These are phyloP conservation scores for Spialia ferax DNA, from an alignment of 2,888 invertebrate species.

Conservation along the genomic window DNA sequence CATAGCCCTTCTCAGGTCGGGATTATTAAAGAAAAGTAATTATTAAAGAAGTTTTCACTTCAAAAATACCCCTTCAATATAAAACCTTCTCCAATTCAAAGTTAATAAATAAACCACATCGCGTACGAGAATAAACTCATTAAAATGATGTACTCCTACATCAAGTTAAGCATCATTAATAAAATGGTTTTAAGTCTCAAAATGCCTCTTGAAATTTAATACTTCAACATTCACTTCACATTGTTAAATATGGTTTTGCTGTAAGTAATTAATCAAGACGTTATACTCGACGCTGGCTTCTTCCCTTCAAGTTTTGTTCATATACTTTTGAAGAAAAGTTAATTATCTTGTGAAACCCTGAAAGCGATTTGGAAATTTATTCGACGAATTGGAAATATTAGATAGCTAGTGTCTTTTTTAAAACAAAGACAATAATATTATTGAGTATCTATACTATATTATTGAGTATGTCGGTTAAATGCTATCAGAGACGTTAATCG, in stretches of 20 bases:
- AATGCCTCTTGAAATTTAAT: not conserved
- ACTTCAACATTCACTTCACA: not conserved
- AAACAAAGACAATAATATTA: not conserved
- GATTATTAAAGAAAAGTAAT: too few species aligned
- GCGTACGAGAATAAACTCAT: too few species aligned
- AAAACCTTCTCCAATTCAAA: too few species aligned
- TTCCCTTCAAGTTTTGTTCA: not conserved
- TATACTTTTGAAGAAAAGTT: not conserved
- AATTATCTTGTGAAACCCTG: not conserved
- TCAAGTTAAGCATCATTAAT: not conserved
- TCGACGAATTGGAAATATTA: not conserved
- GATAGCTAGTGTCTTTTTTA: not conserved
- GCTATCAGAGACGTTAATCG: too few species aligned
- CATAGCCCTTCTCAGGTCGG: too few species aligned
- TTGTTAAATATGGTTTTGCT: constrained; percentile 2
- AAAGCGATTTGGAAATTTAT: not conserved
- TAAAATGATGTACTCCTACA: too few species aligned
- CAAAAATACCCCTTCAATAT: too few species aligned
- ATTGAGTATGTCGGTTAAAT: too few species aligned
- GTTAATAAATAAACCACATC: too few species aligned
- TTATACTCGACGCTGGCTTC: not conserved
- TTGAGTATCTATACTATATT: too few species aligned
- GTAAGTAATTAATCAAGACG: constrained; percentile 26
- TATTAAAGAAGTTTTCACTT: too few species aligned
- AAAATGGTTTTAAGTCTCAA: not conserved